A percentile compares a stretch with the other conserved stretches of the same genome.
Conservation (phyloP, 2,797 vertebrate genomes). For the Balearica regulorum region DNA sequence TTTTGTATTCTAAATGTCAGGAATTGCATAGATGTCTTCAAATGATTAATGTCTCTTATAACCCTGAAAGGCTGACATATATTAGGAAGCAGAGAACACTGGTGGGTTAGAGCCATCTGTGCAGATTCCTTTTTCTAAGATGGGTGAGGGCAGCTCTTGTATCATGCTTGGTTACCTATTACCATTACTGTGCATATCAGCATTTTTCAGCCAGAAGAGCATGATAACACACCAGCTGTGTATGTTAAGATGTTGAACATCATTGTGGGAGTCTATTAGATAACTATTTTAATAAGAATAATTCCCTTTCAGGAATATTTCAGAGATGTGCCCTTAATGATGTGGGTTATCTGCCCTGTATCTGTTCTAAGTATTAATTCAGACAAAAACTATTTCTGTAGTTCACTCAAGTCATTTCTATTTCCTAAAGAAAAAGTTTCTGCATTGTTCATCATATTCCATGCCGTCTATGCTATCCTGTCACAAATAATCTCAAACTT, state of each 20-base stretch:
- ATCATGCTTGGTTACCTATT: not conserved
- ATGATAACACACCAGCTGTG: not conserved
- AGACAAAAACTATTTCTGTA: not conserved
- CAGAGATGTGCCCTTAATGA: not conserved
- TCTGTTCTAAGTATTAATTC: not conserved
- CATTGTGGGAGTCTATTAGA: not conserved
- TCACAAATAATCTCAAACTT: slow-evolving; percentile 21
- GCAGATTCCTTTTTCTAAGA: not conserved
- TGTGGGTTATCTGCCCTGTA: not conserved
- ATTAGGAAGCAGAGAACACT: not conserved
- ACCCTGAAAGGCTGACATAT: not conserved
- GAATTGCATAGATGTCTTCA: not conserved
- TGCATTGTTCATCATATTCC: slow-evolving; percentile 8
- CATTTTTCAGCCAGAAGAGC: not conserved
- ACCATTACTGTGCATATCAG: not conserved
- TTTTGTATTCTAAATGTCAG: not conserved
- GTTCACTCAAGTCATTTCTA: not conserved
- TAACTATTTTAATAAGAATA: slow-evolving; percentile 2
- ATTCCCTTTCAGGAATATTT: not conserved
- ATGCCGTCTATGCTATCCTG: not conserved
- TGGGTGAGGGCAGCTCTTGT: not conserved
- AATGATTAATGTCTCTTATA: not conserved
- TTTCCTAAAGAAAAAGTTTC: slow-evolving; percentile 37
- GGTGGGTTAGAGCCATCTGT: not conserved
- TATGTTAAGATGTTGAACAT: not conserved